These are phyloP conservation scores for Dryoscopus gambensis DNA, from an alignment of 2,113 vertebrate species.

Conservation along the genomic window DNA sequence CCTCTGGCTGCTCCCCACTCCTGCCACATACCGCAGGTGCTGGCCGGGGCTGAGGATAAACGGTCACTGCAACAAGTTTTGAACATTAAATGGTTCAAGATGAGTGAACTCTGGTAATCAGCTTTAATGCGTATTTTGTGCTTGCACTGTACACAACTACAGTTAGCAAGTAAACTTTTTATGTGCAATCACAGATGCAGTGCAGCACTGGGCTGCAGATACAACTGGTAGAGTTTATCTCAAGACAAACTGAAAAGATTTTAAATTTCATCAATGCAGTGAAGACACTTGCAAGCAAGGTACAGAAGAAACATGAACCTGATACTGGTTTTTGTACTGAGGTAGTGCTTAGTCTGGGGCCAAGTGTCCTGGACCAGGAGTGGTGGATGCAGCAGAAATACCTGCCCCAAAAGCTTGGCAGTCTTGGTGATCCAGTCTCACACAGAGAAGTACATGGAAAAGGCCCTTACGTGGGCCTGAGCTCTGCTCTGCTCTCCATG, in stretches of 20 bases:
- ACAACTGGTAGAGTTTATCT: not conserved
- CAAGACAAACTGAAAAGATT: not conserved
- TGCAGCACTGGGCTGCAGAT: not conserved
- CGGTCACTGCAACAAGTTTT: too few species aligned
- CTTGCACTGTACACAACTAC: not conserved
- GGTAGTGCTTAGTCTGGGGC: not conserved
- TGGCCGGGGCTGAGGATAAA: too few species aligned
- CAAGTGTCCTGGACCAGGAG: not conserved
- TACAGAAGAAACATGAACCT: not conserved
- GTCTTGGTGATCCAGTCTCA: not conserved
- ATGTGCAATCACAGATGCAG: not conserved
- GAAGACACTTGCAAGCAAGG: not conserved
- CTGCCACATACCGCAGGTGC: too few species aligned
- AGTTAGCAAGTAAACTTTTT: not conserved
- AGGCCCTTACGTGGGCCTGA: accelerated
- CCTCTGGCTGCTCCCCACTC: too few species aligned
- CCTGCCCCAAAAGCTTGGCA: not conserved
- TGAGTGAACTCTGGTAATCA: not conserved
- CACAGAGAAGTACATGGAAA: not conserved
- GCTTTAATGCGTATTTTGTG: not conserved
- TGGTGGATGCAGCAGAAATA: not conserved
- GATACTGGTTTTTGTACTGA: not conserved
- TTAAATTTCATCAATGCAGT: not conserved
- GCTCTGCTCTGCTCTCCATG: not conserved
- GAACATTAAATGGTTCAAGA: not conserved